Conservation (phyloP, 2,797 vertebrate genomes). For the Cyprinella venusta region DNA sequence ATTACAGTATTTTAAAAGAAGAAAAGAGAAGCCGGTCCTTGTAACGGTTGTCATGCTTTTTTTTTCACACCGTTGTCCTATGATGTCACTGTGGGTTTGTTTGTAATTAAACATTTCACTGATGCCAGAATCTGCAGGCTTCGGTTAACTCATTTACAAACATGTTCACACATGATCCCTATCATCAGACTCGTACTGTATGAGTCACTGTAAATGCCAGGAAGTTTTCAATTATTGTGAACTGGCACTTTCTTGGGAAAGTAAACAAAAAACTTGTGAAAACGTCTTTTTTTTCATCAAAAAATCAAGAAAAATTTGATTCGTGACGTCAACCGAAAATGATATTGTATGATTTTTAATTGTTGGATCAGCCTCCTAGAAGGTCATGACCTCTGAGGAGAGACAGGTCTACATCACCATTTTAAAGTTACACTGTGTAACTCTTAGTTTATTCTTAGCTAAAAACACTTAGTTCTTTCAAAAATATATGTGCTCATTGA, state of each 20-base stretch:
- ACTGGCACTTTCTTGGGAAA: not conserved
- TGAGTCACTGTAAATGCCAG: not conserved
- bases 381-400: not conserved
- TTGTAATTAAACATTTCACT: slow-evolving; percentile 87
- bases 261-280: not conserved
- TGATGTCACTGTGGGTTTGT: slow-evolving; percentile 85
- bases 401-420: not conserved
- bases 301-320: no score
- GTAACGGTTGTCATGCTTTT: slow-evolving; percentile 67
- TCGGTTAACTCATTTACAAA: slow-evolving; percentile 9
- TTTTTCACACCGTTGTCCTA: slow-evolving; percentile 72
- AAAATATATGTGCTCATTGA: no score
- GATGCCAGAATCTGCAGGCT: slow-evolving; percentile 68
- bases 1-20: slow-evolving; percentile 66
- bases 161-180: not conserved
- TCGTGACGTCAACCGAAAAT: not conserved
- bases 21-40: slow-evolving; percentile 53
- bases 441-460: no score
- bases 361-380: not conserved
- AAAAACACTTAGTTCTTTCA: no score
- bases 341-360: not conserved
- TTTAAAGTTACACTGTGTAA: no score
- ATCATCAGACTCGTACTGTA: not conserved
- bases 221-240: not conserved
- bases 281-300: not conserved